Evolutionary conservation across 1,140 invertebrate species (phyloP).

Genomic region (Saccostrea cuccullata): DNA sequence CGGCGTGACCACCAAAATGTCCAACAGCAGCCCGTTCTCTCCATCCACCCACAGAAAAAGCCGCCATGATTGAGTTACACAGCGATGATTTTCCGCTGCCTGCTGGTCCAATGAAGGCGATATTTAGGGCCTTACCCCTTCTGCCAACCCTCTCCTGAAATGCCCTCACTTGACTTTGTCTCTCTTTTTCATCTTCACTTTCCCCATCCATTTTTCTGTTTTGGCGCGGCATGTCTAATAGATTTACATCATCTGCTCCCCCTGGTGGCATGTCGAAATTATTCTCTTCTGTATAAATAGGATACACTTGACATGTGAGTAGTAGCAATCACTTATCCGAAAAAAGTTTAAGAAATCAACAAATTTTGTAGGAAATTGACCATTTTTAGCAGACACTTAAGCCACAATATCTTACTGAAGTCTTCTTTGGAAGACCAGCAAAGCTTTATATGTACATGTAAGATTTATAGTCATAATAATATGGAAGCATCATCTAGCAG

Average conservation of each 20-base stretch:
- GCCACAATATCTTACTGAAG: no score
- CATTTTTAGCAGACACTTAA: no score
- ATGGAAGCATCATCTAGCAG: no score
- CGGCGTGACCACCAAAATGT: not conserved
- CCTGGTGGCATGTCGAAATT: not conserved
- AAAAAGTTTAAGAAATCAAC: no score
- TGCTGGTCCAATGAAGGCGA: slow-evolving; percentile 34
- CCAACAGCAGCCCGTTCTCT: slow-evolving; percentile 28
- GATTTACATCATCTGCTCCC: not conserved
- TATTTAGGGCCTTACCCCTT: slow-evolving; percentile 19
- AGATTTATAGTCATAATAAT: no score
- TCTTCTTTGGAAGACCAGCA: no score
- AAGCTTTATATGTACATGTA: no score
- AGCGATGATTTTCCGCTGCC: slow-evolving; percentile 46
- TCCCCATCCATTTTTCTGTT: not conserved
- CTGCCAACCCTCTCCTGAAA: not conserved
- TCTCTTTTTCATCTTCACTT: not conserved
- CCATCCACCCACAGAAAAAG: slow-evolving; percentile 34
- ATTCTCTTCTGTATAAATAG: no score
- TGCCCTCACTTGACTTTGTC: not conserved
- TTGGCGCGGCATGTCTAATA: not conserved
- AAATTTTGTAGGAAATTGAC: no score
- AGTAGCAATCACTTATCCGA: no score
- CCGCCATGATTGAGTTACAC: slow-evolving; percentile 42
- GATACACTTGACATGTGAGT: no score